A percentile compares a stretch with the other conserved stretches of the same genome.
Conservation (phyloP, 2,113 vertebrate genomes). For the Penelope pileata region DNA sequence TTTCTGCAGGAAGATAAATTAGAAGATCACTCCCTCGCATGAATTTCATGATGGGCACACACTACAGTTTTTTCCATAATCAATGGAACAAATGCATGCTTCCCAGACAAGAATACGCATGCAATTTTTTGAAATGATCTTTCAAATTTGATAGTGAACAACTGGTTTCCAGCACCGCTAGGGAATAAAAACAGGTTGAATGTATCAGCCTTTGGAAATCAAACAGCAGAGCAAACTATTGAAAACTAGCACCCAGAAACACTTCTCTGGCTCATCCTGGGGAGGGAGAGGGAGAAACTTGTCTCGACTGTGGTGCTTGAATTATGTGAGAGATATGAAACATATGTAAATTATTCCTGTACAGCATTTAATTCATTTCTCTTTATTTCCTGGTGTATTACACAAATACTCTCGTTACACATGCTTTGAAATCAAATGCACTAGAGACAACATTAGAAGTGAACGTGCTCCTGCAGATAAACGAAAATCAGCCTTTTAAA, state of each 20-base stretch:
- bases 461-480: background rate
- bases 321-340: background rate
- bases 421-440: conserved; percentile 21
- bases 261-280: background rate
- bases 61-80: background rate
- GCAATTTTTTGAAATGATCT: background rate
- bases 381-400: conserved; percentile 34
- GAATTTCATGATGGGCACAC: background rate
- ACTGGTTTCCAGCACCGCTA: background rate
- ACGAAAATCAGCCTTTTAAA: background rate
- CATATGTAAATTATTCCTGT: background rate
- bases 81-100: background rate
- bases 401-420: background rate
- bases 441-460: background rate
- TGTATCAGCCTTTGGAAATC: background rate
- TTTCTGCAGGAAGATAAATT: background rate
- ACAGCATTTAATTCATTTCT: conserved; percentile 25
- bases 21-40: background rate
- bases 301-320: background rate
- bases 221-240: background rate
- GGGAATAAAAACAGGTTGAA: background rate
- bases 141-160: background rate
- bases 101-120: background rate
- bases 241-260: background rate
- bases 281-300: background rate